These are phyloP conservation scores for Okamejei kenojei DNA, from an alignment of 2,797 vertebrate genomes.

Conservation along the genomic window DNA sequence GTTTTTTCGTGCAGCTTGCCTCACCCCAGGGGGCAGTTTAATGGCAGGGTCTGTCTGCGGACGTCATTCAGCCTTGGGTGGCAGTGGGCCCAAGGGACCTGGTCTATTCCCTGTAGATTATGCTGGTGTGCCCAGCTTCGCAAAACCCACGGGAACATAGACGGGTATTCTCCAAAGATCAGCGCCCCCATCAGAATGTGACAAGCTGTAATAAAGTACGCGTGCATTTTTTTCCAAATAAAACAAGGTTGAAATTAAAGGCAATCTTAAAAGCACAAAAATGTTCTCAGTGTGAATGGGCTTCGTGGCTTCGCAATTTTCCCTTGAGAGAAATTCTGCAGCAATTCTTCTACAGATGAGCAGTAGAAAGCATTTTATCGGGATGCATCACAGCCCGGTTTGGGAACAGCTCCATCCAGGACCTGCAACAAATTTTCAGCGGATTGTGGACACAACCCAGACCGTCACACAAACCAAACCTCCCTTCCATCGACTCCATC, in stretches of 20 bases:
- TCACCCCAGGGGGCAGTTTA: constrained; percentile 32
- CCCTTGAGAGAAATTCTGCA: too few species aligned
- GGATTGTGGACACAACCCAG: too few species aligned
- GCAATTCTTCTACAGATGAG: not conserved
- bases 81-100: constrained; percentile 39
- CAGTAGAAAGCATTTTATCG: too few species aligned
- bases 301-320: not conserved
- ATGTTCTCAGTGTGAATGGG: not conserved
- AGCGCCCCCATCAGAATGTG: not conserved
- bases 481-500: too few species aligned
- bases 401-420: too few species aligned
- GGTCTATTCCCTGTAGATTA: constrained; percentile 41
- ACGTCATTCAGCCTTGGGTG: constrained; percentile 36
- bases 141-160: constrained; percentile 35
- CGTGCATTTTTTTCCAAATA: not conserved
- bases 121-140: constrained; percentile 40
- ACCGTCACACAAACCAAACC: too few species aligned
- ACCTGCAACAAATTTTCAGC: too few species aligned
- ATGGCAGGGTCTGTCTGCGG: constrained; percentile 30
- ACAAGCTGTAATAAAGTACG: not conserved
- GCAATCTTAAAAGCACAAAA: not conserved
- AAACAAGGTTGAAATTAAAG: not conserved
- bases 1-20: constrained; percentile 40
- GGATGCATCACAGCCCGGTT: too few species aligned
- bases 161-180: constrained; percentile 25